Conservation (phyloP, 2,888 invertebrate species). For the Caenorhabditis sp. region DNA sequence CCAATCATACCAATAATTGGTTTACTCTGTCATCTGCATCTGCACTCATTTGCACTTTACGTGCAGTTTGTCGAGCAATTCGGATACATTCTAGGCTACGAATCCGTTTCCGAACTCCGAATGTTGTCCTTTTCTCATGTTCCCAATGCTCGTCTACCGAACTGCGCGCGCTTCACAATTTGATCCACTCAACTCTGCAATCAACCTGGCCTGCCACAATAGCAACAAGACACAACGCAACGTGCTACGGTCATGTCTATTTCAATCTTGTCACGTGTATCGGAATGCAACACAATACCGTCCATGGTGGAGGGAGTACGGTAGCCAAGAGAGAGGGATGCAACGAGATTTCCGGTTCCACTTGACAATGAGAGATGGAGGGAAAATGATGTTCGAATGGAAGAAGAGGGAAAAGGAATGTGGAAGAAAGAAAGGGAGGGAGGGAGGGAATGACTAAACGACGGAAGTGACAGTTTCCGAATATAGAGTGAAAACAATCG, state of each 20-base stretch:
- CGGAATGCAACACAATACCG: conserved; percentile 34
- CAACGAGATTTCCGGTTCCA: conserved; percentile 55
- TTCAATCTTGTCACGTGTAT: conserved; percentile 36
- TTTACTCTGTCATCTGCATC: no score
- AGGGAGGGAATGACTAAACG: neutral
- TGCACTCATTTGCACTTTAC: neutral
- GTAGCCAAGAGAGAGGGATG: conserved; percentile 20
- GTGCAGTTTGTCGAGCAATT: neutral
- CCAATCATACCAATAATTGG: no score
- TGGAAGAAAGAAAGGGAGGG: no score
- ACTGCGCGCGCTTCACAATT: neutral
- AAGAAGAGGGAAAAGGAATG: neutral
- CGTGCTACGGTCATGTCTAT: no score
- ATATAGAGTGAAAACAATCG: neutral
- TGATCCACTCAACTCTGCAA: conserved; percentile 34
- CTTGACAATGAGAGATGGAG: conserved; percentile 18
- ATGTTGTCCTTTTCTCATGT: neutral
- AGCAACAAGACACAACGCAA: conserved; percentile 30
- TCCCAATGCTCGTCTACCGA: no score
- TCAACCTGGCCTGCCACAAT: no score
- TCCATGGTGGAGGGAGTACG: no score
- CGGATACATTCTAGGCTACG: neutral
- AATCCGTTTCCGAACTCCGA: no score
- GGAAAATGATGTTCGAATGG: neutral
- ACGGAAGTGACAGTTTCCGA: neutral